Evolutionary conservation across 2,113 vertebrate species (phyloP).

Genomic region (Tupaia tana): DNA sequence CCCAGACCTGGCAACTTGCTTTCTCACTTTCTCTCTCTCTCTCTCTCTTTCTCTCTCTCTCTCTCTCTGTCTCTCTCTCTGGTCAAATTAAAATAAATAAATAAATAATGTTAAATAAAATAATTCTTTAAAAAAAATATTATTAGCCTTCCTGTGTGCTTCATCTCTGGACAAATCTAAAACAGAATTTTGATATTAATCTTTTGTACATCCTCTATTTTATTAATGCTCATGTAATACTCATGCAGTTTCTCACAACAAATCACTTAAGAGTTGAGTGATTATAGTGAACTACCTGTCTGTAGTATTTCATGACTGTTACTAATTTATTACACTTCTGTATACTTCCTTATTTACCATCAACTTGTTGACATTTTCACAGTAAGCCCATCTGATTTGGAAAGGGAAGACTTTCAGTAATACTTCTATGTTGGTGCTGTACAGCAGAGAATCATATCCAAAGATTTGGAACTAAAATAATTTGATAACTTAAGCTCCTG

Average conservation of each 20-base stretch:
- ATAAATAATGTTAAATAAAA: no score
- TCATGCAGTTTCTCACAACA: neutral
- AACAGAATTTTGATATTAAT: neutral
- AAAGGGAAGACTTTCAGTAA: neutral
- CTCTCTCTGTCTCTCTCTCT: no score
- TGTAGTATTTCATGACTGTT: neutral
- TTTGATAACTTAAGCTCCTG: slow-evolving; percentile 63
- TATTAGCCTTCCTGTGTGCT: neutral
- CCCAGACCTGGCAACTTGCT: no score
- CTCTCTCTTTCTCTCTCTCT: no score
- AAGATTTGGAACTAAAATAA: slow-evolving; percentile 47
- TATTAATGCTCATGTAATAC: neutral
- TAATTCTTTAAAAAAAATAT: neutral
- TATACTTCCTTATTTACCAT: neutral
- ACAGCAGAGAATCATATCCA: slow-evolving; percentile 26
- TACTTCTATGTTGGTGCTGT: neutral
- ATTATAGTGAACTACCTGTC: neutral
- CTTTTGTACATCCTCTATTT: neutral
- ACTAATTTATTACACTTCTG: neutral
- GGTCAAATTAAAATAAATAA: no score
- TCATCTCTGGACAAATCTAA: neutral
- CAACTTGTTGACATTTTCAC: neutral
- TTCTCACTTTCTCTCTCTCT: no score
- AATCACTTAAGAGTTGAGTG: slow-evolving; percentile 29
- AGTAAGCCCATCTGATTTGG: neutral